phyloP scores from a whole-genome alignment of 1,140 invertebrate species.

The Brachionus paranguensis region DNA sequence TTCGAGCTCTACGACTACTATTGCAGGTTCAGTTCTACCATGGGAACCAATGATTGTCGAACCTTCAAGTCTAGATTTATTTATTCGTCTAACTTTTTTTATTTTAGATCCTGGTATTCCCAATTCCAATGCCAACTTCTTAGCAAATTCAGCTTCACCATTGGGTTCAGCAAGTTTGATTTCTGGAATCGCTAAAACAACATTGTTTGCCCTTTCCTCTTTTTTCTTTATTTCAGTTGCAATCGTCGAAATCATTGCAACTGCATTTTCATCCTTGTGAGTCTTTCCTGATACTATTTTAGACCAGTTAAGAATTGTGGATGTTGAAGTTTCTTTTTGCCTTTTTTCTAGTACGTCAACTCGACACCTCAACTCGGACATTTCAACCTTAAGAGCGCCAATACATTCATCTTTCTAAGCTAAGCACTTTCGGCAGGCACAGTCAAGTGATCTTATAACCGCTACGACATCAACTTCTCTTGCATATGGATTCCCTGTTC shows the following conservation, averaged over 20 bases:
- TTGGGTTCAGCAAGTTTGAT: not conserved
- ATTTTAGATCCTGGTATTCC: not conserved
- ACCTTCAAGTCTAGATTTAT: not conserved
- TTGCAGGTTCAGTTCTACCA: not conserved
- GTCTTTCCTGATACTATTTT: not conserved
- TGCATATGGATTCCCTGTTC: too few species aligned
- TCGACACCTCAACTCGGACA: too few species aligned
- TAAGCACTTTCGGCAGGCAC: too few species aligned
- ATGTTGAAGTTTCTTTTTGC: too few species aligned
- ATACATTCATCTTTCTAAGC: too few species aligned
- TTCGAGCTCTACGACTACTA: not conserved
- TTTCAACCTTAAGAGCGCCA: too few species aligned
- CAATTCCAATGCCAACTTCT: not conserved
- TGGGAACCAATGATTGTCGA: too few species aligned
- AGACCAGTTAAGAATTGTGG: too few species aligned
- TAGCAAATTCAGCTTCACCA: not conserved
- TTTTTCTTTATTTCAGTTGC: not conserved
- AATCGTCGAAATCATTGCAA: not conserved
- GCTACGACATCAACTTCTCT: too few species aligned
- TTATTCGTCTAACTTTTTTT: not conserved
- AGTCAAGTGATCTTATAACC: too few species aligned
- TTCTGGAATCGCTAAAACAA: not conserved
- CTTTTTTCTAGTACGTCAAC: too few species aligned
- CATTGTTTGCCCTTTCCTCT: not conserved
- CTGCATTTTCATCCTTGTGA: slow-evolving; percentile 62